Conservation (phyloP, 2,888 invertebrate genomes). For the Panorpa germanica region DNA sequence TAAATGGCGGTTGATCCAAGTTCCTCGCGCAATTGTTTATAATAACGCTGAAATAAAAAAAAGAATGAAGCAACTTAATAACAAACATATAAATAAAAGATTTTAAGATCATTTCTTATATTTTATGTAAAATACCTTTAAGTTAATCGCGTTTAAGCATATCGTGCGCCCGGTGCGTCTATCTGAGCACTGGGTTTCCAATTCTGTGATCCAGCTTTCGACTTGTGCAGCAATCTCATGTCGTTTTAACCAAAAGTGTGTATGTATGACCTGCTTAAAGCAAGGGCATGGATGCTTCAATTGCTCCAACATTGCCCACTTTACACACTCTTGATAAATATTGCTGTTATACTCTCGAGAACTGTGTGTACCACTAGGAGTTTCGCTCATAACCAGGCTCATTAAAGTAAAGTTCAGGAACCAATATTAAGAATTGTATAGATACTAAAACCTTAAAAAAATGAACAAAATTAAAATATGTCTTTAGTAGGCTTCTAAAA, state of each 20-base stretch:
- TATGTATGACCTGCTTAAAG: slow-evolving; percentile 78
- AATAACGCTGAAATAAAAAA: too few relatives aligned
- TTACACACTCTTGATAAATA: slow-evolving; percentile 83
- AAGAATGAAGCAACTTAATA: too few relatives aligned
- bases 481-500: slow-evolving; percentile 5
- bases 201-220: slow-evolving; percentile 76
- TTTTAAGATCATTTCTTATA: too few relatives aligned
- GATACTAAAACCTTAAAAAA: slow-evolving; percentile 61
- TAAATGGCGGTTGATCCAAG: too few relatives aligned
- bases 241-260: slow-evolving; percentile 88
- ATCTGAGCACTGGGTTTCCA: slow-evolving; percentile 65
- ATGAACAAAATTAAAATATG: slow-evolving; percentile 5
- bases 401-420: slow-evolving; percentile 87
- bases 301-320: slow-evolving; percentile 94
- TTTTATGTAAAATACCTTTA: too few relatives aligned
- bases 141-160: slow-evolving; percentile 57
- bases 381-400: slow-evolving; percentile 85
- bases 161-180: slow-evolving; percentile 59
- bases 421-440: slow-evolving; percentile 80
- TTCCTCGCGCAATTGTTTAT: too few relatives aligned
- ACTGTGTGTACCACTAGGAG: slow-evolving; percentile 72
- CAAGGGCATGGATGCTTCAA: slow-evolving; percentile 76
- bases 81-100: too few relatives aligned
- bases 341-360: slow-evolving; percentile 90
- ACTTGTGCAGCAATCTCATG: slow-evolving; percentile 79